phyloP scores from a whole-genome alignment of 2,113 vertebrate species.

The Isurus oxyrinchus region DNA sequence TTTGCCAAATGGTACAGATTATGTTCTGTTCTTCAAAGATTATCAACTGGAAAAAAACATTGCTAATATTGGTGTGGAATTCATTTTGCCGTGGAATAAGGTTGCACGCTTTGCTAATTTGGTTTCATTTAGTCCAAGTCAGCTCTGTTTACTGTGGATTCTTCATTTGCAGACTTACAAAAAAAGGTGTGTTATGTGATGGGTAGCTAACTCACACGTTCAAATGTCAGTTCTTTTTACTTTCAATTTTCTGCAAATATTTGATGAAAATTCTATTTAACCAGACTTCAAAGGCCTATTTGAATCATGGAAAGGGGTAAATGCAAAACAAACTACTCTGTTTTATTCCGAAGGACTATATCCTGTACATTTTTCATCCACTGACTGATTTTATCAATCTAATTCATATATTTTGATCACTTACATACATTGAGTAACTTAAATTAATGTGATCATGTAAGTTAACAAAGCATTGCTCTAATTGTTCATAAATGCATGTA shows the following conservation, averaged over 20 bases:
- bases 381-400: neutral
- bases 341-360: neutral
- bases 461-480: neutral
- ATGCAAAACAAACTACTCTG: neutral
- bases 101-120: neutral
- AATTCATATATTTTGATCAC: neutral
- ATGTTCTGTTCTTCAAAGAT: neutral
- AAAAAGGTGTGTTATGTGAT: neutral
- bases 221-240: conserved; percentile 8
- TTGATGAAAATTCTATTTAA: neutral
- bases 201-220: neutral
- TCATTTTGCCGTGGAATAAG: neutral
- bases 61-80: neutral
- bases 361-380: neutral
- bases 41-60: neutral
- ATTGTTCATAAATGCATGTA: neutral
- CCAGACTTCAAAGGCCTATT: neutral
- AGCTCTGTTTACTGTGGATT: neutral
- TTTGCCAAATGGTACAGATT: neutral
- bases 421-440: neutral
- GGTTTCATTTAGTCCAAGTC: neutral
- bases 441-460: neutral
- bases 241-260: neutral
- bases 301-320: neutral
- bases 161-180: neutral